A percentile compares a stretch with the other conserved stretches of the same genome.
phyloP scores from a whole-genome alignment of 1,140 invertebrate genomes.

The Musca domestica region DNA sequence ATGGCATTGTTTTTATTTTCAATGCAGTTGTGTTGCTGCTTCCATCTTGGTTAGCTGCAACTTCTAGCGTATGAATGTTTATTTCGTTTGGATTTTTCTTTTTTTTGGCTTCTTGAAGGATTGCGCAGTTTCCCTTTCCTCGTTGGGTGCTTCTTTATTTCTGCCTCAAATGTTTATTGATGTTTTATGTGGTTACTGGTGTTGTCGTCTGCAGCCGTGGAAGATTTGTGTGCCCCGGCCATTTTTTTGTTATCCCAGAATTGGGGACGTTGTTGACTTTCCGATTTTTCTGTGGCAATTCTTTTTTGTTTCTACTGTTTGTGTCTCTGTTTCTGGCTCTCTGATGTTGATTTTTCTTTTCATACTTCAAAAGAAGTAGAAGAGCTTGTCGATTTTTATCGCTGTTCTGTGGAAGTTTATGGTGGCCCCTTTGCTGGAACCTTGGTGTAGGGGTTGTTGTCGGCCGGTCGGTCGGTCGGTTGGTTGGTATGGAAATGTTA shows the following conservation, averaged over 20 bases:
- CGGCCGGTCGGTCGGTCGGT: too few relatives aligned
- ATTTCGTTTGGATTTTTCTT: background rate
- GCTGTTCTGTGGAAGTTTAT: conserved; percentile 10
- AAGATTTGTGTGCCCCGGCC: conserved; percentile 5
- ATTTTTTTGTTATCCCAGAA: background rate
- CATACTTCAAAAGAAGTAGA: background rate
- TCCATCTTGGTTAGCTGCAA: background rate
- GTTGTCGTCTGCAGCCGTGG: background rate
- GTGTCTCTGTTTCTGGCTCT: too few relatives aligned
- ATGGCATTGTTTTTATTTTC: conserved; percentile 13
- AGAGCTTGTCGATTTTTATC: conserved; percentile 13
- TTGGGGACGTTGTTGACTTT: background rate
- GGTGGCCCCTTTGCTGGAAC: background rate
- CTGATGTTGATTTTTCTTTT: background rate
- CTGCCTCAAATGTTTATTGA: too few relatives aligned
- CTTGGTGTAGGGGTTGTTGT: too few relatives aligned
- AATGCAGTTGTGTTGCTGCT: background rate
- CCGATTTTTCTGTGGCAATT: too few relatives aligned
- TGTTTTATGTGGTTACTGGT: too few relatives aligned
- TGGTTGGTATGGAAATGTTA: too few relatives aligned
- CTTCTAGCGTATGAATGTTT: too few relatives aligned
- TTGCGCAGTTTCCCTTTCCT: background rate
- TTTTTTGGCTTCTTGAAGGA: background rate
- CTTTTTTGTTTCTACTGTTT: too few relatives aligned
- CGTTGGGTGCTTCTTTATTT: too few relatives aligned